Base-by-base conservation (phyloP, 2,113 vertebrate species). In the Thymallus thymallus region DNA sequence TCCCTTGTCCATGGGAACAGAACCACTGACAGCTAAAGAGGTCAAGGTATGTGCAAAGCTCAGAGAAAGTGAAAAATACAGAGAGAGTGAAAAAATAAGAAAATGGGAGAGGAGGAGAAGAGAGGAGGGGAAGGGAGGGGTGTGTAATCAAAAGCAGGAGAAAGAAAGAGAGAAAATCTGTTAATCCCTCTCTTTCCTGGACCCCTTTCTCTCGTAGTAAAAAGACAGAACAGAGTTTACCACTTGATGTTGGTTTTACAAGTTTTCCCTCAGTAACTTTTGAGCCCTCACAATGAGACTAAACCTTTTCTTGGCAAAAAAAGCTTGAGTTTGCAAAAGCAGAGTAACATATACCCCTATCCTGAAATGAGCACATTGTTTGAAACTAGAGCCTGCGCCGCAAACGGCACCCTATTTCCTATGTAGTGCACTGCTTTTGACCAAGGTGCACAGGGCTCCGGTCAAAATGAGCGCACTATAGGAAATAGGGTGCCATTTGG, bases 91-190 rank as follows among this genome's bases (percentile, higher is more conserved):
- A 6, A 12, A 29, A 7, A 58, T 71, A 20, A 23, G 64, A 9
- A 58, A 64, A 30, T 60, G 61, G 4, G 72, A 64, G 10, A 45
- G 60, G 70, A 51, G 67, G 32, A 45, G 29, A n/a, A 29, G 5
- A 23, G 6, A 58, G 71, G 23, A 23, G 58, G 4, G 66, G 70
- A 51, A 61, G 63, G 6, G 72, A 65, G 46, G 35, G 55, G 41
- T 78, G 67, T 83, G 87, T 90, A 87, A 90, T 88, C 72, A 73
- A 90, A 91, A 89, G 84, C 85, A 90, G 83, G 87, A 76, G 72
- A 74, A 73, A 5, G 32, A 74, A 70, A 48, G 71, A 73, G 51
- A 67, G 69, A 68, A 68, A 48, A 51, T 76, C 71, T 76, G 35
- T 78, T 86, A 86, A 83, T 88, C 86, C 79, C 68, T 82, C 76